A percentile compares a stretch with the other conserved stretches of the same genome.
phyloP scores from a whole-genome alignment of 2,797 vertebrate species.

The Muscicapa comitata region DNA sequence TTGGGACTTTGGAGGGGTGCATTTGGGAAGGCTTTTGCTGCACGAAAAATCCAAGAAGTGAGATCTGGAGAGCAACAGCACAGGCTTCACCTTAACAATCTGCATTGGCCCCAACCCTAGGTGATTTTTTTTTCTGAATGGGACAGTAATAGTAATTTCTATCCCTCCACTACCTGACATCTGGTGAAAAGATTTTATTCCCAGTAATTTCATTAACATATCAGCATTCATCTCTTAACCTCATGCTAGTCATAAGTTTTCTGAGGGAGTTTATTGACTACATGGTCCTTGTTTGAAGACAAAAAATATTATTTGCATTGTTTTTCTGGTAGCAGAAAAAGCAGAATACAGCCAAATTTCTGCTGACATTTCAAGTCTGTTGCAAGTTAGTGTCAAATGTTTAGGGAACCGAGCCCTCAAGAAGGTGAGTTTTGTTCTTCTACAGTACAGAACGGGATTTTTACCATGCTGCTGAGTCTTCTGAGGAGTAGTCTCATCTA shows the following conservation, averaged over 20 bases:
- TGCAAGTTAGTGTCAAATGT: background rate
- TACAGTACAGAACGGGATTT: background rate
- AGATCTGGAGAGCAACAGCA: background rate
- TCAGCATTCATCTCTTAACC: rapidly evolving
- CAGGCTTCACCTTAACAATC: background rate
- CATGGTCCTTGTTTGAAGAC: background rate
- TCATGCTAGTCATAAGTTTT: background rate
- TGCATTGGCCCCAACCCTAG: background rate
- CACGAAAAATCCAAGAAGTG: background rate
- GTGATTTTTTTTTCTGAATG: background rate
- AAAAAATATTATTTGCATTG: background rate
- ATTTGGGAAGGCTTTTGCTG: background rate
- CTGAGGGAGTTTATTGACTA: background rate
- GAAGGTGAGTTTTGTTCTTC: background rate
- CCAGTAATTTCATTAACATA: background rate
- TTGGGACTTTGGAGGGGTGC: background rate
- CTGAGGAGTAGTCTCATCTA: background rate
- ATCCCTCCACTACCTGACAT: background rate
- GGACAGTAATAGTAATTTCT: background rate
- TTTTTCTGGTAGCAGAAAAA: background rate
- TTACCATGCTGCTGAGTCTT: background rate
- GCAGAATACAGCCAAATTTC: background rate
- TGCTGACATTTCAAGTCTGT: background rate
- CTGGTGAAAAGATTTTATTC: background rate
- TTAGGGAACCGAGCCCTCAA: background rate